Evolutionary conservation across 1,140 invertebrate genomes (phyloP), one percentile per base, ranked within the genome.

Genomic region (Bombyx mandarina): DNA sequence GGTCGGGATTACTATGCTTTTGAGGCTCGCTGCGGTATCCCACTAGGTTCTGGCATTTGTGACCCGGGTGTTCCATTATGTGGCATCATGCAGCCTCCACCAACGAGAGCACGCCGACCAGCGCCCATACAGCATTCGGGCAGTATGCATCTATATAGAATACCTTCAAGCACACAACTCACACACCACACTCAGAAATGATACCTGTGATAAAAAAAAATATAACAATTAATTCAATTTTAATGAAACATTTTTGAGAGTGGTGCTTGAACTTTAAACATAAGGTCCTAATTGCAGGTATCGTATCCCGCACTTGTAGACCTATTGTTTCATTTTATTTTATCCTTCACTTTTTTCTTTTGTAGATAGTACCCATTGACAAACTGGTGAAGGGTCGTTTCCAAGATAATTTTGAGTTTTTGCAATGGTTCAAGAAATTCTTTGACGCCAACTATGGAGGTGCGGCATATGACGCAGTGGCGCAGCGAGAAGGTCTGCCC

Each of bases 391-490:
- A 98, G 90, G 96, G 96, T 78, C 93, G 95, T 69, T 98, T 98
- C 89, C 95, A 97, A 92, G 97, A 99, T 91, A 99, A 99, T 90
- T 99, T 99, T 91, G 98, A 99, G 88, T 99, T 99, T 90, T 93
- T 99, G 66, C 98, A 99, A 91, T 99, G 98, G 98, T 99, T 99
- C 91, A 99, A 99, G 91, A 98, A 98, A 88, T 99, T 99, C 89
- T 99, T 98, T 90, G 98, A 99, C 90, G 97, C 97, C 63, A 99
- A 99, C 91, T 98, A 97, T 90, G 93, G 94, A 82, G 96, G 96
- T 77, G 91, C 92, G 67, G 95, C 96, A 63, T 99, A 99, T 88
- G 95, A 98, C 90, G 93, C 98, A 49, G 84, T 97, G 64, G 91
- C 91, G 54, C 94, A 94, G 72, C 90, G 98, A 69, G 94, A 93